Base-by-base conservation (phyloP, 2,113 vertebrate genomes). In the Heterotis niloticus region DNA sequence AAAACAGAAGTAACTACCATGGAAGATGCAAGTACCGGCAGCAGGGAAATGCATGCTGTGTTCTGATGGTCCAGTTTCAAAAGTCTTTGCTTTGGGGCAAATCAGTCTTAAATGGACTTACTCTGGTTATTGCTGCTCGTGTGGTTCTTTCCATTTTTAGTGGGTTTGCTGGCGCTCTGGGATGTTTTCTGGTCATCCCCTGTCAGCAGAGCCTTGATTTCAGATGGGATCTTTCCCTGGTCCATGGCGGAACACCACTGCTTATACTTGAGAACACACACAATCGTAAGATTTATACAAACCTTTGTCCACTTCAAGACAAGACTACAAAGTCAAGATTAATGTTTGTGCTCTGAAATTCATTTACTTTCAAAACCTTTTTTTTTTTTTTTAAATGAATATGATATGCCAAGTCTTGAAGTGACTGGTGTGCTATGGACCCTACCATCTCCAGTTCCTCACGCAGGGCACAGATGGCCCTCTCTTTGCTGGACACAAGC, bases 231-330 rank as follows among this genome's bases (percentile, higher is more conserved):
- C 90, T 99, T 99, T 52, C 97, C 97, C 91, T 97, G 96, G 84
- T 99, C 98, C 98, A 99, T 99, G 12, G 96, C 97, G 34, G 94
- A 89, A 78, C 98, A 99, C 98, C 98, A 99, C 92, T 99, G 98
- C 85, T 98, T 99, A 86, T 99, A 99, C 98, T 99, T 88, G 80
- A 88, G 86, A 85, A 1, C 72, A 81, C 85, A 86, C 84, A 79
- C 26, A 73, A 72, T 7, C 2, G 7, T 44, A 44, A 44, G 34
- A 44, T 7, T 44, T 44, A 44, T 7, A 44, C 3, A 44, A 44
- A 44, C 34, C 34, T 2, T 44, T 44, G 2, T 44, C 34, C 34
- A 44, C 3, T 7, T 44, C 34, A 44, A 44, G 34, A 44, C 34
- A 44, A 44, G 7, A 44, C 34, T 44, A 7, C 34, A 44, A 44